Conservation (phyloP, 2,888 invertebrate species). For the Encarsia formosa region DNA sequence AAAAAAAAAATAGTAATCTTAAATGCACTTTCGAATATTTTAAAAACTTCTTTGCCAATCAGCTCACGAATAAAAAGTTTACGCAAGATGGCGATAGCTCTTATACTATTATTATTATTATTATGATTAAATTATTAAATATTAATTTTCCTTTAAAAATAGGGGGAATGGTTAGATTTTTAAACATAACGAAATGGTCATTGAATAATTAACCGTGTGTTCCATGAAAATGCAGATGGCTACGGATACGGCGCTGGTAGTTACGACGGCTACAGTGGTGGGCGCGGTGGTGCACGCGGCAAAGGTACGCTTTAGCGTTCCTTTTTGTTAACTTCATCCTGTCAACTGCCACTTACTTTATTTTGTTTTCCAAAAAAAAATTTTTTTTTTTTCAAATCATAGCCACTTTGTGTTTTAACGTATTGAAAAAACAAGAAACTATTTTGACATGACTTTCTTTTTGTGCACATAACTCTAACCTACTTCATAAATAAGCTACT, state of each 20-base stretch:
- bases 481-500: no score
- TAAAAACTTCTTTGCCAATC: no score
- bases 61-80: no score
- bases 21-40: no score
- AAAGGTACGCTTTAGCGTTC: constrained; percentile 70
- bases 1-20: no score
- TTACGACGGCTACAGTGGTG: constrained; percentile 82
- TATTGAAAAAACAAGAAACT: background rate
- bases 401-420: background rate
- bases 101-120: constrained; percentile 4
- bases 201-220: constrained; percentile 46
- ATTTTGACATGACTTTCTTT: constrained; percentile 12
- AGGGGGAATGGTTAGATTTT: constrained; percentile 12
- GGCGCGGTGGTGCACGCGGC: constrained; percentile 79
- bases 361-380: constrained; percentile 23
- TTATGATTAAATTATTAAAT: constrained; percentile 4
- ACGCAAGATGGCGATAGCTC: no score
- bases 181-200: constrained; percentile 25
- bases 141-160: constrained; percentile 6
- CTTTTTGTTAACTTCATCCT: constrained; percentile 44
- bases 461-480: constrained; percentile 25
- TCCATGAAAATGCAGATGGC: constrained; percentile 58
- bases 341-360: constrained; percentile 25
- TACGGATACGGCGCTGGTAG: constrained; percentile 83
- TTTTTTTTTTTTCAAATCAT: constrained; percentile 11